Evolutionary conservation across 2,113 vertebrate genomes (phyloP).

Genomic region (Alexandromys fortis): DNA sequence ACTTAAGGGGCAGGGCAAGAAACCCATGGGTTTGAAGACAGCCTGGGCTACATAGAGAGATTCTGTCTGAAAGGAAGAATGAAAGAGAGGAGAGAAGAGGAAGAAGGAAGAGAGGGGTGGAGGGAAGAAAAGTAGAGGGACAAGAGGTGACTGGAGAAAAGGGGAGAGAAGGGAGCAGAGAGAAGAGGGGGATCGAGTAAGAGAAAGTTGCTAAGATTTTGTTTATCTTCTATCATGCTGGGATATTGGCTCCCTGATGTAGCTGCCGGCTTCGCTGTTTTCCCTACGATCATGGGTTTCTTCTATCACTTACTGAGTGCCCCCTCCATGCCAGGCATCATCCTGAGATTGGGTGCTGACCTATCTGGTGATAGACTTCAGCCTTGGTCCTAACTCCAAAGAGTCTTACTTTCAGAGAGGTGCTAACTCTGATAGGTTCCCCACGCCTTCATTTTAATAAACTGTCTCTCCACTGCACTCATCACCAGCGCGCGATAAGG

Average conservation of each 20-base stretch:
- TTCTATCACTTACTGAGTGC: neutral
- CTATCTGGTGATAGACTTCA: neutral
- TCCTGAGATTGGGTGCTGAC: no score
- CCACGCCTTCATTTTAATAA: neutral
- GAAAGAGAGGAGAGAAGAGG: neutral
- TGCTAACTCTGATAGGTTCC: neutral
- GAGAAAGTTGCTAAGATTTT: neutral
- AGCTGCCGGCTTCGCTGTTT: neutral
- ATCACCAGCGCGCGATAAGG: accelerated
- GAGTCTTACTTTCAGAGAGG: neutral
- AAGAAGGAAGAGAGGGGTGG: neutral
- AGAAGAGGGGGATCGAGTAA: neutral
- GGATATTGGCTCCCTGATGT: neutral
- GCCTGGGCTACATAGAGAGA: neutral
- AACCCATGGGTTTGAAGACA: neutral
- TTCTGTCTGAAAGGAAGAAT: neutral
- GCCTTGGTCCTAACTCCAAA: neutral
- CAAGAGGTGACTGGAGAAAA: no score
- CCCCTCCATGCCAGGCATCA: neutral
- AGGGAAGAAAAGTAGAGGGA: accelerated
- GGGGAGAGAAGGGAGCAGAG: accelerated
- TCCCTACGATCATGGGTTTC: neutral
- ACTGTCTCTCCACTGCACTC: neutral
- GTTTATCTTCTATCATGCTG: neutral
- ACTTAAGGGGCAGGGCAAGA: neutral